Evolutionary conservation across 2,888 invertebrate species (phyloP).

Genomic region (Lysandra coridon): DNA sequence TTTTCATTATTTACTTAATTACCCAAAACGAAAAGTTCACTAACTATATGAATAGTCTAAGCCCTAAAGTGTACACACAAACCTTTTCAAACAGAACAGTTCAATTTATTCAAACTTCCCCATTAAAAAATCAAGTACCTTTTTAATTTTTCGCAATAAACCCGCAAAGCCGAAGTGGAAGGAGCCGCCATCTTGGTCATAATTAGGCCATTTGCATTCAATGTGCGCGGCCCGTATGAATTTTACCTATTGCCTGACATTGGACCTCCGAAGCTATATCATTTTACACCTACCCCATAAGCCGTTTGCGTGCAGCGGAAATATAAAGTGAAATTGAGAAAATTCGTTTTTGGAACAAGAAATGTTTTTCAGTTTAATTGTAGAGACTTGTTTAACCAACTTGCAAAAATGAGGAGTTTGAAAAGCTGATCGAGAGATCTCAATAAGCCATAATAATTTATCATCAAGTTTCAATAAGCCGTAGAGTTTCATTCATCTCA

Average conservation of each 20-base stretch:
- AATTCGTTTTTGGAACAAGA: background rate
- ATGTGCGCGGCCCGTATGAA: constrained; percentile 69
- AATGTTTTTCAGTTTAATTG: background rate
- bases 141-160: constrained; percentile 50
- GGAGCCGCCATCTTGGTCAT: constrained; percentile 69
- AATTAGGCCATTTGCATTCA: constrained; percentile 78
- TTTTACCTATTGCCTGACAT: constrained; percentile 80
- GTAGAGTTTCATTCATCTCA: too few species aligned
- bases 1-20: too few species aligned
- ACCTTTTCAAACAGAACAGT: background rate
- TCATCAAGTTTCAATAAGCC: too few species aligned
- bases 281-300: constrained; percentile 68
- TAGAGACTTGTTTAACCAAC: background rate
- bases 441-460: too few species aligned
- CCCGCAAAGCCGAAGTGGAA: constrained; percentile 50
- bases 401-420: too few species aligned
- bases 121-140: constrained; percentile 36
- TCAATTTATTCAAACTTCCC: constrained; percentile 18
- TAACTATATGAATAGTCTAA: background rate
- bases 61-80: background rate
- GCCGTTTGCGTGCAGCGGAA: constrained; percentile 30
- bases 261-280: constrained; percentile 78
- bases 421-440: too few species aligned
- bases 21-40: too few species aligned
- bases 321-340: constrained; percentile 24